These are phyloP conservation scores for Apodemus speciosus DNA, from an alignment of 2,113 vertebrate species.

Conservation along the genomic window DNA sequence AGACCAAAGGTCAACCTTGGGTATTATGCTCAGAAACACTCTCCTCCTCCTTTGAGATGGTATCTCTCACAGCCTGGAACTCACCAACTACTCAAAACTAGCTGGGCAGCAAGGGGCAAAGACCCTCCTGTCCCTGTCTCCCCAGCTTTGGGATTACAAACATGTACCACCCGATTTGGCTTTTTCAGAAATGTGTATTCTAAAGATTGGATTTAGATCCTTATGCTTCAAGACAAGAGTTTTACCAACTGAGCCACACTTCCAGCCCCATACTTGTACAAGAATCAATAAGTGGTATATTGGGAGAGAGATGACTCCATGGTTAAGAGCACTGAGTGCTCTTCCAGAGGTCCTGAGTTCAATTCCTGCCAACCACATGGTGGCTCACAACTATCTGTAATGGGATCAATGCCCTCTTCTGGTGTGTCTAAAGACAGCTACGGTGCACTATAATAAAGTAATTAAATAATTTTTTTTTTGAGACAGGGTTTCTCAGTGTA, in stretches of 20 bases:
- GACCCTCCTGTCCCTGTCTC: too few relatives aligned
- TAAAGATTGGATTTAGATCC: neutral
- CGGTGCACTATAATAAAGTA: too few relatives aligned
- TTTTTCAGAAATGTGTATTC: too few relatives aligned
- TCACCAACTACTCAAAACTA: neutral
- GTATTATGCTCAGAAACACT: neutral
- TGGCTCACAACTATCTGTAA: too few relatives aligned
- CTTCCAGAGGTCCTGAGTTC: too few relatives aligned
- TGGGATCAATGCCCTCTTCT: too few relatives aligned
- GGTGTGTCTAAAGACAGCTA: too few relatives aligned
- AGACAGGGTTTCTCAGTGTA: too few relatives aligned
- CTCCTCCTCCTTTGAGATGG: neutral
- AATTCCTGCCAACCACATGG: too few relatives aligned
- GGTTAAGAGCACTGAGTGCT: too few relatives aligned
- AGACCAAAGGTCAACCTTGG: neutral
- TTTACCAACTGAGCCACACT: neutral
- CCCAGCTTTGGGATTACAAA: neutral
- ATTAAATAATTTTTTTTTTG: too few relatives aligned
- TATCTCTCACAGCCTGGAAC: neutral
- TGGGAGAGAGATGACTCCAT: too few relatives aligned
- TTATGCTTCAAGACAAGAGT: neutral
- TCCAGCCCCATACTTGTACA: neutral
- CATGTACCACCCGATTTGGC: neutral
- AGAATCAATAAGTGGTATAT: slow-evolving; percentile 13
- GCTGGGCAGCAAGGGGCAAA: neutral